phyloP scores from a whole-genome alignment of 30 jellyfish, hydroid and myxozoan species.

The Nemopilema nomurai region DNA sequence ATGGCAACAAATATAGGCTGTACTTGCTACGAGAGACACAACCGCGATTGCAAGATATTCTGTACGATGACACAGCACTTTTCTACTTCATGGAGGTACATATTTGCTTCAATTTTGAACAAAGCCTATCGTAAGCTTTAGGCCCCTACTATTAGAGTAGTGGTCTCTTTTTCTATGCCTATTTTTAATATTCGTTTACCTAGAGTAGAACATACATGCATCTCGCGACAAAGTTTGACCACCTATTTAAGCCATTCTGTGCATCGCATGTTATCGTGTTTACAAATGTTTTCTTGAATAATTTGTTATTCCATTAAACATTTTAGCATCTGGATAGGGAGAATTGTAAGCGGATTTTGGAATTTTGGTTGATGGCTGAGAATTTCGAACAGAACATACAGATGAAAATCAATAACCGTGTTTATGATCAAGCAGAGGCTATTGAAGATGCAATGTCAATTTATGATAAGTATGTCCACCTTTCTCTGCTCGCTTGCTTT shows the following conservation, averaged over 20 bases:
- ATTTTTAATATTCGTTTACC: no score
- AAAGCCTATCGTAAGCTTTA: neutral
- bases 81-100: conserved; percentile 95
- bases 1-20: conserved; percentile 72
- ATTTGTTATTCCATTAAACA: no score
- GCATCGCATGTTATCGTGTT: no score
- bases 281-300: no score
- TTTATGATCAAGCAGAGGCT: conserved; percentile 59
- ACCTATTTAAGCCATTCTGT: no score
- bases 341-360: conserved; percentile 59
- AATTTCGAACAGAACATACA: conserved; percentile 75
- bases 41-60: conserved; percentile 78
- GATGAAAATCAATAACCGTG: neutral
- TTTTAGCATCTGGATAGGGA: conserved; percentile 79
- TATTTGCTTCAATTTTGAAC: neutral
- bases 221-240: no score
- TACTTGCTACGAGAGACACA: conserved; percentile 66
- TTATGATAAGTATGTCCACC: conserved; percentile 83
- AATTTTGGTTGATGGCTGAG: conserved; percentile 93
- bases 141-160: neutral
- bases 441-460: conserved; percentile 93
- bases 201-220: no score
- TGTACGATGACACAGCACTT: conserved; percentile 69
- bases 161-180: no score
- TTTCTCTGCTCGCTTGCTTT: no score